phyloP scores from a whole-genome alignment of 2,113 vertebrate genomes.

The Caretta caretta region DNA sequence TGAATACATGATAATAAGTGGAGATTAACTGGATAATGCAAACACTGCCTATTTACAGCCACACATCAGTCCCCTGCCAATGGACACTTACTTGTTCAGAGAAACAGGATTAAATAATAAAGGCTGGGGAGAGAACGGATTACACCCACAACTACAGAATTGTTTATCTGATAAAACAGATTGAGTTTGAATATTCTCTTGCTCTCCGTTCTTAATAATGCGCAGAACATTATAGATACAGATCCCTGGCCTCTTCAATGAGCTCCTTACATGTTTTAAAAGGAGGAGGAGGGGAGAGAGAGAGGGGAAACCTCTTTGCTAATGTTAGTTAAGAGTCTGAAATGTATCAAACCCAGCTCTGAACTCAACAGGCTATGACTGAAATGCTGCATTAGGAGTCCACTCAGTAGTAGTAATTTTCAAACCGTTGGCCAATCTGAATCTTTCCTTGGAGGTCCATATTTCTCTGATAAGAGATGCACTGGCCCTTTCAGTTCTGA shows the following conservation, averaged over 20 bases:
- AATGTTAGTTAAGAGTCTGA: constrained; percentile 21
- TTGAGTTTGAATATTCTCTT: constrained; percentile 53
- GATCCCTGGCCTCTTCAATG: constrained; percentile 44
- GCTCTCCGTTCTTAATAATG: constrained; percentile 21
- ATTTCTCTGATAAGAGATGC: not conserved
- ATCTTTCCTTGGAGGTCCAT: not conserved
- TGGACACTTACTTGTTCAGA: constrained; percentile 72
- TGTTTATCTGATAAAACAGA: constrained; percentile 71
- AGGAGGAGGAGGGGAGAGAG: not conserved
- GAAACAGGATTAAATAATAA: constrained; percentile 74
- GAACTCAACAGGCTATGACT: not conserved
- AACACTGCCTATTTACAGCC: constrained; percentile 69
- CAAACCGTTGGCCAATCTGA: not conserved
- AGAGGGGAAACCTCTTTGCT: constrained; percentile 17
- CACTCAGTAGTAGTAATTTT: not conserved
- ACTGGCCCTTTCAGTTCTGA: not conserved
- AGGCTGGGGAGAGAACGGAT: constrained; percentile 75
- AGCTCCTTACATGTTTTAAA: not conserved
- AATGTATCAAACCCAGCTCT: not conserved
- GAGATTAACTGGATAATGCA: constrained; percentile 83
- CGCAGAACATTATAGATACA: constrained; percentile 33
- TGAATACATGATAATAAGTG: constrained; percentile 83
- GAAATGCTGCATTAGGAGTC: not conserved
- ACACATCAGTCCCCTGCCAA: constrained; percentile 67
- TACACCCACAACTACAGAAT: constrained; percentile 47